A percentile compares a stretch with the other conserved stretches of the same genome.
Evolutionary conservation across 2,113 vertebrate genomes (phyloP).

Genomic region (Zosterops borbonicus): DNA sequence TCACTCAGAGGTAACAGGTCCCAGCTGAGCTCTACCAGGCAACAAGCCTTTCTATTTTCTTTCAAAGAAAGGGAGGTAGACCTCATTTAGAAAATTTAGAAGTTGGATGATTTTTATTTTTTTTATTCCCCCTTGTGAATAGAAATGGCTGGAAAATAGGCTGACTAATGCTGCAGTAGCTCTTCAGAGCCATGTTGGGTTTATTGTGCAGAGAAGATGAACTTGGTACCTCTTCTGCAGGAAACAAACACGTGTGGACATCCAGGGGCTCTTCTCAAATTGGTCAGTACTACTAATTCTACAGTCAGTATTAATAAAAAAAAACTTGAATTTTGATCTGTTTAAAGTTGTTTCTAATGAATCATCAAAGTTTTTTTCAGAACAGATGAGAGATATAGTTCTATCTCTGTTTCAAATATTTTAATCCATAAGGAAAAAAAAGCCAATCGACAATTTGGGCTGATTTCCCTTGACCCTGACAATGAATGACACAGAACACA

Average conservation of each 20-base stretch:
- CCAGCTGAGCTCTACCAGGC: slow-evolving; percentile 35
- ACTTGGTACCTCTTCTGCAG: background rate
- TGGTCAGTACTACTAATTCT: background rate
- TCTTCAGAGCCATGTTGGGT: background rate
- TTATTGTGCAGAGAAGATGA: background rate
- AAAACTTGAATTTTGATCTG: background rate
- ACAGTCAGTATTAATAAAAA: background rate
- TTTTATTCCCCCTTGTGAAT: background rate
- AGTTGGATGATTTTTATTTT: background rate
- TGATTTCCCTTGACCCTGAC: background rate
- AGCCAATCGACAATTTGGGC: background rate
- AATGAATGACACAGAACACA: background rate
- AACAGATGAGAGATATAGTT: background rate
- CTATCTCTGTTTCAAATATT: background rate
- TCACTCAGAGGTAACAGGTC: slow-evolving; percentile 21
- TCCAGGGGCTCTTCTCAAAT: background rate
- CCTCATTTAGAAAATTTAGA: slow-evolving; percentile 19
- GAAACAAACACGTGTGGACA: background rate
- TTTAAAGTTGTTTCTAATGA: background rate
- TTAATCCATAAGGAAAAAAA: background rate
- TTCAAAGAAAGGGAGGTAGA: slow-evolving; percentile 16
- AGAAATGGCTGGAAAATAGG: slow-evolving; percentile 13
- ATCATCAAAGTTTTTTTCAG: background rate
- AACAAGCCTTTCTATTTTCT: slow-evolving; percentile 18
- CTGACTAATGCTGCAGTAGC: background rate